A percentile compares a stretch with the other conserved stretches of the same genome.
Evolutionary conservation across 2,113 vertebrate species (phyloP).

Genomic region (Helogale parvula): DNA sequence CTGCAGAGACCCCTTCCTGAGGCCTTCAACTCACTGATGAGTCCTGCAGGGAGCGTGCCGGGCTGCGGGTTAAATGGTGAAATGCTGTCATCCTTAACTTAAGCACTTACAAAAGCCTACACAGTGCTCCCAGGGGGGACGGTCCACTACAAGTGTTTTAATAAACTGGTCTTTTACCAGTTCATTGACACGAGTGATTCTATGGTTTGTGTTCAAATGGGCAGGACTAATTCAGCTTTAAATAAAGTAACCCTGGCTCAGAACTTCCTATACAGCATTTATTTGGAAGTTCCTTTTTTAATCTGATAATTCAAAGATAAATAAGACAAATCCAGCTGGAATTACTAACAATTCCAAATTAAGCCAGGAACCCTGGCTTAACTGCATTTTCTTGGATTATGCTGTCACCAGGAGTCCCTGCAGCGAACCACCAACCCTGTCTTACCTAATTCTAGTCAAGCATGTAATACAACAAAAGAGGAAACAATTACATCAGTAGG

Average conservation of each 20-base stretch:
- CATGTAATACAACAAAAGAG: background rate
- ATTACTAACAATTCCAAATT: background rate
- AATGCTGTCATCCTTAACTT: background rate
- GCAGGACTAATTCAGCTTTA: background rate
- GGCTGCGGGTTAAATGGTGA: background rate
- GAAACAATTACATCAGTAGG: background rate
- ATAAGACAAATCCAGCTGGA: background rate
- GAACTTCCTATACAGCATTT: background rate
- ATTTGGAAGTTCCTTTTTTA: background rate
- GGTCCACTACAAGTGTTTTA: accelerated
- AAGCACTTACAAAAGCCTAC: background rate
- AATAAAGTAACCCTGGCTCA: background rate
- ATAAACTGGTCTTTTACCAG: background rate
- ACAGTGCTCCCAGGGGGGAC: background rate
- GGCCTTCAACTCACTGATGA: background rate
- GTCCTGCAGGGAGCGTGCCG: accelerated
- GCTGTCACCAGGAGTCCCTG: background rate
- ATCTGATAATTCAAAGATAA: background rate
- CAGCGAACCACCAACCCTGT: background rate
- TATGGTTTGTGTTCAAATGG: background rate
- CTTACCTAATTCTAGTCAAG: background rate
- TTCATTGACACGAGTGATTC: background rate
- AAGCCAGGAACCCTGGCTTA: background rate
- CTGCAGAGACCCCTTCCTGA: no score
- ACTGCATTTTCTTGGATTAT: background rate